phyloP scores from a whole-genome alignment of 2,888 invertebrate species.

The Spodoptera exigua region DNA sequence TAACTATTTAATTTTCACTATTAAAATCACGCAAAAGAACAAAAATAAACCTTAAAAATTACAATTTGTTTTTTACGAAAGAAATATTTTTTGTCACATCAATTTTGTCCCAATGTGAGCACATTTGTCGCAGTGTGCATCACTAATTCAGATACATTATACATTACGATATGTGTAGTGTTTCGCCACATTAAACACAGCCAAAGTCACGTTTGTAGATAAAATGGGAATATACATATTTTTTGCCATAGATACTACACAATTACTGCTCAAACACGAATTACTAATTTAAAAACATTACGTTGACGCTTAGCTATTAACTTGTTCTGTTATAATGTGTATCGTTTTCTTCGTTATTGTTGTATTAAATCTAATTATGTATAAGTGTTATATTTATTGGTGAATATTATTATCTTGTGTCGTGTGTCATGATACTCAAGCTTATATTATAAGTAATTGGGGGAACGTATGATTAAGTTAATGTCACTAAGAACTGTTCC shows the following conservation, averaged over 20 bases:
- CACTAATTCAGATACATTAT: conserved; percentile 85
- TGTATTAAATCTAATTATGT: too few relatives aligned
- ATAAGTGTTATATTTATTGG: too few relatives aligned
- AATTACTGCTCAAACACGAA: conserved; percentile 10
- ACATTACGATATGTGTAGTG: conserved; percentile 62
- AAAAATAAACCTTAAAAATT: conserved; percentile 26
- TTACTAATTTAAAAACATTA: conserved; percentile 12
- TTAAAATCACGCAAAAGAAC: too few relatives aligned
- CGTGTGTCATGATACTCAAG: too few relatives aligned
- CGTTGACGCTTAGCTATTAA: neutral
- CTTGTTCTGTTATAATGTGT: neutral
- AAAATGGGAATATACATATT: conserved; percentile 42
- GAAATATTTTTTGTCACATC: conserved; percentile 20
- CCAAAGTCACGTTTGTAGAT: conserved; percentile 55
- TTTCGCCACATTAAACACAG: conserved; percentile 72
- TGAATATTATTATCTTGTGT: too few relatives aligned
- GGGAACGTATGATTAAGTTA: too few relatives aligned
- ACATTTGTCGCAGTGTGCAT: conserved; percentile 69
- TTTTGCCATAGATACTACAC: conserved; percentile 21
- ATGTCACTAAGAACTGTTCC: too few relatives aligned
- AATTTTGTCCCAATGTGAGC: conserved; percentile 65
- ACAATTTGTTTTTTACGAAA: conserved; percentile 9
- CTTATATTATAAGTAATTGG: too few relatives aligned
- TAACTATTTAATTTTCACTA: too few relatives aligned
- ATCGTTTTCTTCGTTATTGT: too few relatives aligned